Base-by-base conservation (phyloP, 2,888 invertebrate genomes). In the Oscheius sp. region DNA sequence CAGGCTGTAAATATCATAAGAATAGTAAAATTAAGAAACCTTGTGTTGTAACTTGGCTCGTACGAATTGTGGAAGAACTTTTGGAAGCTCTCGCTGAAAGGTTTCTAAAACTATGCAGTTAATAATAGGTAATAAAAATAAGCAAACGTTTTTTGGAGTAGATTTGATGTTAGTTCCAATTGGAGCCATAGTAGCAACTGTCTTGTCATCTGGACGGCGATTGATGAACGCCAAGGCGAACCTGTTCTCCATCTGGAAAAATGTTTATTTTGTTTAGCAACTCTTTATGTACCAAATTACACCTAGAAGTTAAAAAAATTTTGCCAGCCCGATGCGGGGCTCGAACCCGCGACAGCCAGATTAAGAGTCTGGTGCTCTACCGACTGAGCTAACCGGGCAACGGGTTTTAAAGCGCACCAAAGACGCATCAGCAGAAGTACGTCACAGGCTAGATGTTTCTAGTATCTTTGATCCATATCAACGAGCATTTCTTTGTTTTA, bases 311-410 rank as follows among this genome's bases (percentile, higher is more conserved):
- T n/a, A 42, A 42, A 42, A 42, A 42, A 42, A 17, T 42, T 42
- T 15, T 42, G 15, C 15, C 17, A 81, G 82, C 81, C 79, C 82
- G 79, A 82, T 82, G 80, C 80, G 82, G 81, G 82, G 81, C 82
- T 82, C 82, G 81, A 82, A 82, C 81, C 82, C 82, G 81, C 81
- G 82, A 82, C 81, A 81, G 75, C 82, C 82, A 82, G 82, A 81
- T 82, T 82, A 82, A 82, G 82, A 82, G 81, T 82, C 81, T 82
- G 82, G 82, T 82, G 82, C 82, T 82, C 82, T 82, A 82, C 82
- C 81, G 80, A 82, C 82, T 82, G 81, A 82, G 82, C 81, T 82
- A 82, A 82, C 82, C 81, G 80, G 79, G 76, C 80, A n/a, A 42
- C 17, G n/a, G n/a, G n/a, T n/a, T n/a, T n/a, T n/a, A n/a, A n/a